Conservation (phyloP, 2,888 invertebrate genomes). For the Dichetophora obliterata region DNA sequence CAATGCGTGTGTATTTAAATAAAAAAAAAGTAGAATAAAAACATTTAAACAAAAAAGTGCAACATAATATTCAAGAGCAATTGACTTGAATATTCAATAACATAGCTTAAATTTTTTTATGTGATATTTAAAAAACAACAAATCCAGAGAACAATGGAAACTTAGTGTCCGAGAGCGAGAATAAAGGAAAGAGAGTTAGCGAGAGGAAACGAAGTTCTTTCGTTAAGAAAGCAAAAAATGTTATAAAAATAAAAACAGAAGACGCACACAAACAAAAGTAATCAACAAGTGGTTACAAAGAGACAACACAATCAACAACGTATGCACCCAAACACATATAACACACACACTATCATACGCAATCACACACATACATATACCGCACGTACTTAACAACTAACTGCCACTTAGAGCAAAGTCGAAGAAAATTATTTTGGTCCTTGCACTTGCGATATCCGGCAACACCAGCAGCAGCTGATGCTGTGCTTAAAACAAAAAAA, state of each 20-base stretch:
- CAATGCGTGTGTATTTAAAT: not conserved
- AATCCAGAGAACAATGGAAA: not conserved
- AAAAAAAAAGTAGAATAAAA: no score
- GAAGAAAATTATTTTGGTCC: not conserved
- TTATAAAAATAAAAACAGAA: conserved; percentile 48
- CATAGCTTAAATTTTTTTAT: not conserved
- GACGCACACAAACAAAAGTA: not conserved
- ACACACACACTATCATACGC: not conserved
- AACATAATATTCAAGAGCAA: no score
- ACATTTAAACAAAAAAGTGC: no score
- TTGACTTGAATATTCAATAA: no score
- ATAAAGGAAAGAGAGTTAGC: not conserved
- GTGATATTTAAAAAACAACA: not conserved
- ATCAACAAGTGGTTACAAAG: conserved; percentile 25
- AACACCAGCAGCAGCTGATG: not conserved
- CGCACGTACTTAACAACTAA: no score
- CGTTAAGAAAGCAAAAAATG: not conserved
- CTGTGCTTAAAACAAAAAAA: not conserved
- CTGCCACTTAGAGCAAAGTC: no score
- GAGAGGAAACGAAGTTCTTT: not conserved
- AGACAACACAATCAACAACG: conserved; percentile 53
- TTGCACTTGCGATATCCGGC: not conserved
- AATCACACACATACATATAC: not conserved
- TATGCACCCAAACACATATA: not conserved
- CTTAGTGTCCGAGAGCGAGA: not conserved